A percentile compares a stretch with the other conserved stretches of the same genome.
phyloP scores from a whole-genome alignment of 2,113 vertebrate species.

The Rhegmatorhina hoffmannsi region DNA sequence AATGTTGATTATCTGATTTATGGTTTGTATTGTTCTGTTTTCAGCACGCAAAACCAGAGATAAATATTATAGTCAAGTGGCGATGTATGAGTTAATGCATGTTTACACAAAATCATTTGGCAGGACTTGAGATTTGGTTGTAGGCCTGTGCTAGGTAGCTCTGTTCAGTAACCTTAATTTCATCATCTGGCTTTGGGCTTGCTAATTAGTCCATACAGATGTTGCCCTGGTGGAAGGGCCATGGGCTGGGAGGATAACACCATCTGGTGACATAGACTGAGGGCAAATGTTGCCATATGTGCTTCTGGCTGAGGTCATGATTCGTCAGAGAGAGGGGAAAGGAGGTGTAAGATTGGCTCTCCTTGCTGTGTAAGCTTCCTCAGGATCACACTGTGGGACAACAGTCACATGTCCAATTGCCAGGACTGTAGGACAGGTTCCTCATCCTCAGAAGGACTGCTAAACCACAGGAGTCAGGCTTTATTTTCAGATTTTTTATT shows the following conservation, averaged over 20 bases:
- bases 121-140: neutral
- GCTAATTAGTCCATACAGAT: neutral
- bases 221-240: neutral
- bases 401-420: rapidly evolving
- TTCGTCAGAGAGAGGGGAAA: neutral
- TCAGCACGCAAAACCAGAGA: neutral
- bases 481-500: neutral
- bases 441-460: neutral
- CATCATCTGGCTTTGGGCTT: neutral
- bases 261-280: neutral
- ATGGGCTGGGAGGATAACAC: neutral
- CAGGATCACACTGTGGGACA: neutral
- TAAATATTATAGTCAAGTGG: rapidly evolving
- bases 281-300: neutral
- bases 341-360: neutral
- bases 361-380: neutral
- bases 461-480: neutral
- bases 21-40: neutral
- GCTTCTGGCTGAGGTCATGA: neutral
- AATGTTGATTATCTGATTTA: neutral
- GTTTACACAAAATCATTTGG: neutral
- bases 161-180: neutral
- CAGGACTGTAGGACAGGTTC: neutral
- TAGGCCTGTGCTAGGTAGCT: neutral
- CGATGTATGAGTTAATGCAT: neutral